Conservation (phyloP, 2,888 invertebrate species). For the Quadroppia sp. region DNA sequence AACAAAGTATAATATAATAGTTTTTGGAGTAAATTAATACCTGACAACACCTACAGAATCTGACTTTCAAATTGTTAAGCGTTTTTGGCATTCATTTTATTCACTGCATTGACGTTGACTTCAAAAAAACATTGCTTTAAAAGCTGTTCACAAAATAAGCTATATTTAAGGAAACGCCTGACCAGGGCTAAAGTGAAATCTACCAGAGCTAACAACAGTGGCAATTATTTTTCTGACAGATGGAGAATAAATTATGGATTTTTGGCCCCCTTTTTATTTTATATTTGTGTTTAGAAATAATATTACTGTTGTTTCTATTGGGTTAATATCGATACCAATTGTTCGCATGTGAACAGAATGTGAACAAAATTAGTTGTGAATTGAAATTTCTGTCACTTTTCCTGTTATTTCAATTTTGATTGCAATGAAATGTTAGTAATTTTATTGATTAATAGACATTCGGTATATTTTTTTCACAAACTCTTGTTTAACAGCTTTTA, state of each 20-base stretch:
- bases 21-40: constrained; percentile 5
- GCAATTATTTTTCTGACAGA: constrained; percentile 37
- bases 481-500: constrained; percentile 21
- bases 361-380: constrained; percentile 28
- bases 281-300: not conserved
- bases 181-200: constrained; percentile 29
- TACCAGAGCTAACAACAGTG: constrained; percentile 32
- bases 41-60: constrained; percentile 33
- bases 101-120: not conserved
- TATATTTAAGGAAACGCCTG: constrained; percentile 30
- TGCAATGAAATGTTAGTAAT: constrained; percentile 14
- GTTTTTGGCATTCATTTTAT: constrained; percentile 2
- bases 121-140: not conserved
- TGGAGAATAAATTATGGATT: constrained; percentile 37
- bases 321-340: constrained; percentile 29
- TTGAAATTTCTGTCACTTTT: constrained; percentile 30
- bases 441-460: constrained; percentile 35
- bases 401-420: constrained; percentile 25
- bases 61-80: not conserved
- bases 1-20: constrained; percentile 22
- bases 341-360: constrained; percentile 26
- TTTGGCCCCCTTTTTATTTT: constrained; percentile 10
- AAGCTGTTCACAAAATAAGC: constrained; percentile 5
- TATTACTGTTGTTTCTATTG: not conserved
- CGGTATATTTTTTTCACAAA: not conserved